phyloP scores from a whole-genome alignment of 2,888 invertebrate genomes.

The Epirrita christyi region DNA sequence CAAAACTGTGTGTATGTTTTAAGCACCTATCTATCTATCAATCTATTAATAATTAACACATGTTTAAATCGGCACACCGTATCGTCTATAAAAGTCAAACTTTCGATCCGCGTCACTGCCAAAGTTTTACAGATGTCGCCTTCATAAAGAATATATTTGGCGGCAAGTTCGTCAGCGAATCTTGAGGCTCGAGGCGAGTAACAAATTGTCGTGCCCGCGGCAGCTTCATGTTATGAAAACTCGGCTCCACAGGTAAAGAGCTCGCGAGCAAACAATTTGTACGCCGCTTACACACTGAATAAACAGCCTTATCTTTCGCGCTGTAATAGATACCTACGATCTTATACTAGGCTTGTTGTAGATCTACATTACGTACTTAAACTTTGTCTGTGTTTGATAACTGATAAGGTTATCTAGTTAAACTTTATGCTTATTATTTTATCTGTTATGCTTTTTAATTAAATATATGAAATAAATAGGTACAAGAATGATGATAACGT shows the following conservation, averaged over 20 bases:
- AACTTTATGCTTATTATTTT: background rate
- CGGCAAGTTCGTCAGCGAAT: slow-evolving; percentile 70
- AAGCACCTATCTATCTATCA: too few species aligned
- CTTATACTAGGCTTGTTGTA: slow-evolving; percentile 51
- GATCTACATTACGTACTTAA: slow-evolving; percentile 44
- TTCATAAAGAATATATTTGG: slow-evolving; percentile 69
- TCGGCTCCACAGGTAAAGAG: slow-evolving; percentile 70
- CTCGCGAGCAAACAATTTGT: slow-evolving; percentile 77
- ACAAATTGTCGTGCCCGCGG: slow-evolving; percentile 77
- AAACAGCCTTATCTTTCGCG: slow-evolving; percentile 70
- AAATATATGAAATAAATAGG: slow-evolving; percentile 9
- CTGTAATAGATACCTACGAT: slow-evolving; percentile 59
- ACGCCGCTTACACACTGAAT: slow-evolving; percentile 72
- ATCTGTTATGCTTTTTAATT: background rate
- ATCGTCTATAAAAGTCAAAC: background rate
- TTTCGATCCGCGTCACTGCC: slow-evolving; percentile 19
- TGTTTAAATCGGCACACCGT: slow-evolving; percentile 6
- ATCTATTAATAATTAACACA: background rate
- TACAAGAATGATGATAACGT: slow-evolving; percentile 1
- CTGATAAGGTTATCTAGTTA: slow-evolving; percentile 12
- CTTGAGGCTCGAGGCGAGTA: slow-evolving; percentile 58
- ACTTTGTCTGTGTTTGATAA: slow-evolving; percentile 17
- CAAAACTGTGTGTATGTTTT: too few species aligned
- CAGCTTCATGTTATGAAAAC: slow-evolving; percentile 76
- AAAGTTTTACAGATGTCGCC: slow-evolving; percentile 40